These are phyloP conservation scores for Nomada fabriciana DNA, from an alignment of 2,888 invertebrate species.

Conservation along the genomic window DNA sequence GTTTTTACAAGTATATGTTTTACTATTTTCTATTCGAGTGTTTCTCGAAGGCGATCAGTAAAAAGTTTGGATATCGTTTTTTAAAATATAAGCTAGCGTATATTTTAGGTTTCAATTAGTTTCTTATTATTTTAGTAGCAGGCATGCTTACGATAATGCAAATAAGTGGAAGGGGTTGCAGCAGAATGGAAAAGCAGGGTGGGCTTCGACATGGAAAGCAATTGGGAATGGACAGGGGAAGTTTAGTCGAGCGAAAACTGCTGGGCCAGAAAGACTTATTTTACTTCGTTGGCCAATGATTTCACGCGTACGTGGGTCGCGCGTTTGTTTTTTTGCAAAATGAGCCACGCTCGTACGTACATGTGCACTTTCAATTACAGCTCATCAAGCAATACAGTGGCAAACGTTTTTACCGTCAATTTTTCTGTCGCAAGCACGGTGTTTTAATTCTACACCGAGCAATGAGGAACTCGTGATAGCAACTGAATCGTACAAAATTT, in stretches of 20 bases:
- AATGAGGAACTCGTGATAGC: not conserved
- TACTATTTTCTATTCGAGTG: no score
- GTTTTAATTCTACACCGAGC: not conserved
- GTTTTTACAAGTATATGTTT: no score
- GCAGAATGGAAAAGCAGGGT: conserved; percentile 2
- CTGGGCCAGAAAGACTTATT: conserved; percentile 47
- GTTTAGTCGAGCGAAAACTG: conserved; percentile 20
- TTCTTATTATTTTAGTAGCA: not conserved
- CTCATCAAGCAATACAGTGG: conserved; percentile 20
- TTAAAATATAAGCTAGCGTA: not conserved
- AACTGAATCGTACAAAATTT: not conserved
- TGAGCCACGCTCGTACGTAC: not conserved
- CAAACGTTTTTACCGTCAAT: not conserved
- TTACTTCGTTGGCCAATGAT: conserved; percentile 46
- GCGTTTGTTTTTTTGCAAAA: conserved; percentile 25
- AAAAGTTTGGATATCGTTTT: not conserved
- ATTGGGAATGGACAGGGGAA: conserved; percentile 24
- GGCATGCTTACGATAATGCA: not conserved
- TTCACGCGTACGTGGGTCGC: conserved; percentile 3
- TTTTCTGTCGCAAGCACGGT: not conserved
- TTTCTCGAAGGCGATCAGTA: not conserved
- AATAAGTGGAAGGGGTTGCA: not conserved
- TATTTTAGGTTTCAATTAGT: not conserved
- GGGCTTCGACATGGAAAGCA: conserved; percentile 20
- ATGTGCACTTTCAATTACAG: conserved; percentile 33